These are phyloP conservation scores for Danaus plexippus DNA, from an alignment of 1,140 invertebrate genomes.

Conservation along the genomic window DNA sequence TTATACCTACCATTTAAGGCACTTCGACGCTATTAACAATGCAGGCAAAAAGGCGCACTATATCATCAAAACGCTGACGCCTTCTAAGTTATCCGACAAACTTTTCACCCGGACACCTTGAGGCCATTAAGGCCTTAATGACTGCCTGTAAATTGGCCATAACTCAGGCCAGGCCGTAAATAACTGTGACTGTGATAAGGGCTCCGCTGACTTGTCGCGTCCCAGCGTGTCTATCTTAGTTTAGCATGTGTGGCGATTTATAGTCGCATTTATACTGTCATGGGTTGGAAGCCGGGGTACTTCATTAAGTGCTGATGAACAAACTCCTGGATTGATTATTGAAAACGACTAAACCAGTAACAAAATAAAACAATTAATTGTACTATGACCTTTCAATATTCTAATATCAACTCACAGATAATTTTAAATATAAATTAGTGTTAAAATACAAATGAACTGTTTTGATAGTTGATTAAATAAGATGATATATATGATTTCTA, in stretches of 20 bases:
- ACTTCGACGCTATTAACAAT: constrained; percentile 23
- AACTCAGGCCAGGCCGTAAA: constrained; percentile 36
- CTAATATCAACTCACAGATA: no score
- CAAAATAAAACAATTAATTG: no score
- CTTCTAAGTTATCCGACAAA: constrained; percentile 43
- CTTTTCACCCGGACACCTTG: constrained; percentile 36
- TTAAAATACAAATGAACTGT: no score
- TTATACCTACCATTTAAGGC: not conserved
- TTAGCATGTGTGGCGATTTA: constrained; percentile 42
- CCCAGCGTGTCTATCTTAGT: constrained; percentile 47
- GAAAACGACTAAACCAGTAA: not conserved
- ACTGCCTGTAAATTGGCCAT: constrained; percentile 37
- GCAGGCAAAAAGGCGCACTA: constrained; percentile 21
- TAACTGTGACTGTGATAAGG: constrained; percentile 43
- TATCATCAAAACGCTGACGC: constrained; percentile 40
- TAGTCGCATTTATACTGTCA: constrained; percentile 35
- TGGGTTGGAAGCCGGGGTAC: constrained; percentile 36
- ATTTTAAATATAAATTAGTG: no score
- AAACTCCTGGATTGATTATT: constrained; percentile 23
- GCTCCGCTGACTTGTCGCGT: constrained; percentile 43
- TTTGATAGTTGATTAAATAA: no score
- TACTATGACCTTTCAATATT: no score
- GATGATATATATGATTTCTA: no score
- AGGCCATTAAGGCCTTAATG: constrained; percentile 67
- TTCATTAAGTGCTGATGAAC: constrained; percentile 22